Conservation (phyloP, 2,888 invertebrate species). For the Fabriciana adippe region DNA sequence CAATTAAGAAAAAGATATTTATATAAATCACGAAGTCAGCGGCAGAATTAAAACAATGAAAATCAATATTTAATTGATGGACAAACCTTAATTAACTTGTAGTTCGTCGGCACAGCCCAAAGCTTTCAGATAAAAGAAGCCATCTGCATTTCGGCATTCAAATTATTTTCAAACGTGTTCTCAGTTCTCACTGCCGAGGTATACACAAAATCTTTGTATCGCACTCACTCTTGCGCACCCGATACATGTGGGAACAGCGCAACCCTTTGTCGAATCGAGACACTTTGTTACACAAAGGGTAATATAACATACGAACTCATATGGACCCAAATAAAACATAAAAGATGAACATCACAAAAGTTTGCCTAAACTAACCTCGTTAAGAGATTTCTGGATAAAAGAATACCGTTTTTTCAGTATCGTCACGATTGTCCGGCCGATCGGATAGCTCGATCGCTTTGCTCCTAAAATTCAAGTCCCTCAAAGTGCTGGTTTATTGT, state of each 20-base stretch:
- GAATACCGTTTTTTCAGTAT: conserved; percentile 81
- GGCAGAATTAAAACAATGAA: conserved; percentile 75
- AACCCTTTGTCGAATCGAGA: conserved; percentile 63
- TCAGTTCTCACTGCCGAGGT: conserved; percentile 58
- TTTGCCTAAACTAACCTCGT: conserved; percentile 82
- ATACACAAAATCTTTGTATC: conserved; percentile 66
- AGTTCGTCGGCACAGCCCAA: conserved; percentile 65
- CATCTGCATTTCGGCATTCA: conserved; percentile 82
- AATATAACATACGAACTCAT: conserved; percentile 74
- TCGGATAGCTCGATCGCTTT: conserved; percentile 74
- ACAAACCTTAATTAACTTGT: conserved; percentile 82
- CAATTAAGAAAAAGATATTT: conserved; percentile 60
- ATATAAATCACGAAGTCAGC: conserved; percentile 69
- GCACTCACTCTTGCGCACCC: conserved; percentile 76
- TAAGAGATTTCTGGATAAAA: conserved; percentile 81
- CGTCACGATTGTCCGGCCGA: conserved; percentile 76
- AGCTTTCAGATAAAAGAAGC: conserved; percentile 76
- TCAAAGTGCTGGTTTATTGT: conserved; percentile 52
- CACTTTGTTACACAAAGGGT: conserved; percentile 58
- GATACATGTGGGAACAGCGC: conserved; percentile 57
- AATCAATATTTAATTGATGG: conserved; percentile 81
- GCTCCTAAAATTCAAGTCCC: conserved; percentile 42
- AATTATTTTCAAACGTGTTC: conserved; percentile 81
- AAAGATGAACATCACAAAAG: conserved; percentile 78
- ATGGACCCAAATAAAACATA: conserved; percentile 72